Conservation (phyloP, 2,888 invertebrate genomes). For the Loripinus fragilis region DNA sequence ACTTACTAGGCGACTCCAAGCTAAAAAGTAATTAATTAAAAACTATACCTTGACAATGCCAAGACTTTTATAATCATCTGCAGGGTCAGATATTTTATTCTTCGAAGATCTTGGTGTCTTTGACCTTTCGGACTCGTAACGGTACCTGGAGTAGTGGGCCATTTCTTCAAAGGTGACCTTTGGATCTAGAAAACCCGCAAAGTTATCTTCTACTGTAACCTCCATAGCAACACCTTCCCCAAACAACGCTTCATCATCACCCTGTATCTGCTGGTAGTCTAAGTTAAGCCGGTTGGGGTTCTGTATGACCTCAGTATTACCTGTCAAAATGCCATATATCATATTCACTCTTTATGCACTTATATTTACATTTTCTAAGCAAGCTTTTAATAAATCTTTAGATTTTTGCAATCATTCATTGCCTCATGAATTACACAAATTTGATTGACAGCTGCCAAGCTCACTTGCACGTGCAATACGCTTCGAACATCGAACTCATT, state of each 20-base stretch:
- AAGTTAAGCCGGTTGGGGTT: not conserved
- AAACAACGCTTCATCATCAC: not conserved
- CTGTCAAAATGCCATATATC: slow-evolving; percentile 1
- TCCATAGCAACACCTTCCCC: slow-evolving; percentile 10
- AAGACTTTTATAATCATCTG: slow-evolving; percentile 4
- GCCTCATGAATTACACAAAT: too few species aligned
- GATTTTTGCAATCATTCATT: too few species aligned
- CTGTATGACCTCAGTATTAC: not conserved
- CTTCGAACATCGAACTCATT: too few species aligned
- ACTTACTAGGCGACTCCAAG: too few species aligned
- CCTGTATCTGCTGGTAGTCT: not conserved
- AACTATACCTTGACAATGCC: slow-evolving; percentile 1
- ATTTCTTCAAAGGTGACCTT: slow-evolving; percentile 16
- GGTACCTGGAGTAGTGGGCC: slow-evolving; percentile 39
- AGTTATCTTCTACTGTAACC: not conserved
- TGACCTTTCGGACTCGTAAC: slow-evolving; percentile 44
- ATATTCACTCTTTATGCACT: too few species aligned
- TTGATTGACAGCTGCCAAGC: too few species aligned
- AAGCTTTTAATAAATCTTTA: too few species aligned
- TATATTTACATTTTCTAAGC: too few species aligned
- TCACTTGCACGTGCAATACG: too few species aligned
- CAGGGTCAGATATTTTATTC: not conserved
- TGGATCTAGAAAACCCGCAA: slow-evolving; percentile 10
- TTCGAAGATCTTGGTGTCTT: not conserved
- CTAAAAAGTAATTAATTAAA: too few species aligned